Percentiles rank a stretch among this genome's conserved stretches.
Evolutionary conservation across 2,888 invertebrate genomes (phyloP).

Genomic region (Rutpela maculata): DNA sequence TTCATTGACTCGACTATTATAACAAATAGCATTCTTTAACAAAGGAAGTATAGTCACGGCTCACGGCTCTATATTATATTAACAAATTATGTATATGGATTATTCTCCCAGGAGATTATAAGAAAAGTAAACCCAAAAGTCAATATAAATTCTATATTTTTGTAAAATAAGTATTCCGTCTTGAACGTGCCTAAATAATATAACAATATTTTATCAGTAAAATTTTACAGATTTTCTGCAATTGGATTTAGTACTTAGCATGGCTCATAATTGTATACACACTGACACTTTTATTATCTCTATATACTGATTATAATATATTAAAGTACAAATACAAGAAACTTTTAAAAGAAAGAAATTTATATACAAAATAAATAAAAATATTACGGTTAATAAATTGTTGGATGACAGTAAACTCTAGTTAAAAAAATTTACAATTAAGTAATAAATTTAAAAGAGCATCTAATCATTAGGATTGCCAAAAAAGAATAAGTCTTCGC

Average conservation of each 20-base stretch:
- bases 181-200: background rate
- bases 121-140: background rate
- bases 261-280: conserved; percentile 15
- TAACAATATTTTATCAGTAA: conserved; percentile 2
- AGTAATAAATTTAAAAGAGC: conserved; percentile 23
- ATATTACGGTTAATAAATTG: conserved; percentile 33
- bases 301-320: conserved; percentile 20
- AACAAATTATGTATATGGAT: background rate
- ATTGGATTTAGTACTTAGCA: conserved; percentile 9
- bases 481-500: conserved; percentile 17
- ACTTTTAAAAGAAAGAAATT: conserved; percentile 43
- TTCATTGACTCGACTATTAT: no score
- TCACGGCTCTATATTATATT: background rate
- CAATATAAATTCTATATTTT: conserved; percentile 31
- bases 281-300: conserved; percentile 7
- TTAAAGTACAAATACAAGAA: conserved; percentile 51
- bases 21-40: background rate
- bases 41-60: background rate
- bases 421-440: conserved; percentile 31
- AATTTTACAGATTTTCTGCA: background rate
- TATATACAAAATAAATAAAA: conserved; percentile 54
- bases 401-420: background rate
- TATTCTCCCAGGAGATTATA: background rate
- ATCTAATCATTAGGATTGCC: conserved; percentile 28
- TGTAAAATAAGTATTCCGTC: conserved; percentile 25